Conservation (phyloP, 2,797 vertebrate species). For the Eurystomus glaucurus region DNA sequence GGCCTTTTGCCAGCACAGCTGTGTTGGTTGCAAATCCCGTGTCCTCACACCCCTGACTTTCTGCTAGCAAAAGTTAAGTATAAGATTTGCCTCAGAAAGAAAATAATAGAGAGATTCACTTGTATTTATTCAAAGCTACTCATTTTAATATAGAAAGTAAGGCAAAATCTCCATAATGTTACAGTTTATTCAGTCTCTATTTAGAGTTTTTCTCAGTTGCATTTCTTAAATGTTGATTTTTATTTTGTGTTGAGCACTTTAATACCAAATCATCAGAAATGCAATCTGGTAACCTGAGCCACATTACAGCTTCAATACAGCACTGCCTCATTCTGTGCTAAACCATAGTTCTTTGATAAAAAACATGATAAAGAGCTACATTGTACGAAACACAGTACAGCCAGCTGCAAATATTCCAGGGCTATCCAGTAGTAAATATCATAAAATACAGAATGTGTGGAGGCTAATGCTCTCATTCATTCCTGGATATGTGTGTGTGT, state of each 20-base stretch:
- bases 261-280: conserved; percentile 59
- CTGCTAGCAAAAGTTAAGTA: conserved; percentile 26
- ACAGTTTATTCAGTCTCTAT: neutral
- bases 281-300: conserved; percentile 68
- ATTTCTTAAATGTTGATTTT: conserved; percentile 48
- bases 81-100: conserved; percentile 50
- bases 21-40: conserved; percentile 63
- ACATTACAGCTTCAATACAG: conserved; percentile 44
- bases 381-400: conserved; percentile 60
- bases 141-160: conserved; percentile 40
- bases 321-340: conserved; percentile 39
- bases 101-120: conserved; percentile 47
- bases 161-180: conserved; percentile 20
- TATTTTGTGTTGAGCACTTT: conserved; percentile 39
- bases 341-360: conserved; percentile 62
- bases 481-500: neutral
- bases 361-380: conserved; percentile 61
- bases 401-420: conserved; percentile 74
- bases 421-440: conserved; percentile 71
- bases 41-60: conserved; percentile 66
- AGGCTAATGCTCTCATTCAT: conserved; percentile 72
- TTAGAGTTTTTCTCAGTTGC: conserved; percentile 24
- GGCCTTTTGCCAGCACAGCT: conserved; percentile 75
- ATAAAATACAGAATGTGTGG: conserved; percentile 43
- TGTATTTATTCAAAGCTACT: conserved; percentile 30